Evolutionary conservation across 2,113 vertebrate genomes (phyloP).

Genomic region (Gallinago jamesoni): DNA sequence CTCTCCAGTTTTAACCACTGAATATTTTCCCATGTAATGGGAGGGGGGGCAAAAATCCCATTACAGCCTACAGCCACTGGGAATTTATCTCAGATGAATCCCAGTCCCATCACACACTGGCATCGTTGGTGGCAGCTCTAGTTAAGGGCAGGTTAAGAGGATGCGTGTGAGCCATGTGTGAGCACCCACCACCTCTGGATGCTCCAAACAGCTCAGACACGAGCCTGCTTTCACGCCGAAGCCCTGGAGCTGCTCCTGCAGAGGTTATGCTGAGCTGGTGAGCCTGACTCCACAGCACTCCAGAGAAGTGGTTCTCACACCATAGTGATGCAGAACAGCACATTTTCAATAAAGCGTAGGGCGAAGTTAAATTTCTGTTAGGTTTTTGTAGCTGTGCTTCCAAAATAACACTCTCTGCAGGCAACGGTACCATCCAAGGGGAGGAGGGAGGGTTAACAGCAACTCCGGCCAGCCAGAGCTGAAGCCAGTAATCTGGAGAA

Average conservation of each 20-base stretch:
- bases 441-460: not conserved
- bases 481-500: not conserved
- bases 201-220: not conserved
- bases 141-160: not conserved
- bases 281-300: not conserved
- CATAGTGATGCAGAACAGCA: not conserved
- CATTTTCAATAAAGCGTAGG: not conserved
- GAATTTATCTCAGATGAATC: not conserved
- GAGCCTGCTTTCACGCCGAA: rapidly evolving
- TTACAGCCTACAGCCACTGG: not conserved
- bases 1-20: not conserved
- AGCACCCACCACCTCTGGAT: not conserved
- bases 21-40: not conserved
- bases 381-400: not conserved
- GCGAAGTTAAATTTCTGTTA: not conserved
- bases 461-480: not conserved
- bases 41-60: not conserved
- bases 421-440: not conserved
- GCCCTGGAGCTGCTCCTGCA: not conserved
- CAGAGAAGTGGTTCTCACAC: not conserved
- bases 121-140: not conserved
- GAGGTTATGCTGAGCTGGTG: not conserved
- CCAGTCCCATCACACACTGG: not conserved
- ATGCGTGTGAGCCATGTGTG: rapidly evolving
- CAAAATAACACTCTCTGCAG: not conserved